Percentiles rank a stretch among this genome's conserved stretches.
phyloP scores from a whole-genome alignment of 2,888 invertebrate genomes.

The Leuctra nigra region DNA sequence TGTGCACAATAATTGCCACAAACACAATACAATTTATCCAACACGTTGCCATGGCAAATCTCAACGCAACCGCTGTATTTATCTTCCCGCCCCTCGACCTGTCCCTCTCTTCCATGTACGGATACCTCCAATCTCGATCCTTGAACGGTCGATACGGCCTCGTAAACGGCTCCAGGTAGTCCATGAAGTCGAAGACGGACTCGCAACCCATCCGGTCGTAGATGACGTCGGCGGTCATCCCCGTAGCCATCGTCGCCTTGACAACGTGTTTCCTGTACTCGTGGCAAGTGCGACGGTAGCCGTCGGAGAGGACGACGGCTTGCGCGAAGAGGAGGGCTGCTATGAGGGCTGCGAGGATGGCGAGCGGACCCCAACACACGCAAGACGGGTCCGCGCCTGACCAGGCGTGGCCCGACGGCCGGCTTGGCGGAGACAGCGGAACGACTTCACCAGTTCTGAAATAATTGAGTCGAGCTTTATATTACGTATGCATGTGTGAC shows the following conservation, averaged over 20 bases:
- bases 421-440: neutral
- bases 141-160: constrained; percentile 16
- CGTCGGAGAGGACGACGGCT: constrained; percentile 63
- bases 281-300: constrained; percentile 67
- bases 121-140: neutral
- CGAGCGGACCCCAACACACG: constrained; percentile 62
- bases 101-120: constrained; percentile 10
- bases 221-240: constrained; percentile 19
- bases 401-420: constrained; percentile 39
- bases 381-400: constrained; percentile 53
- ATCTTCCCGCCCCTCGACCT: constrained; percentile 43
- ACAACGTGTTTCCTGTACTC: constrained; percentile 64
- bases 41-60: constrained; percentile 55
- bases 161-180: constrained; percentile 58
- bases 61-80: constrained; percentile 63
- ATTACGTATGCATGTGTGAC: neutral
- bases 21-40: constrained; percentile 56
- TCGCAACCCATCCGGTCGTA: constrained; percentile 21
- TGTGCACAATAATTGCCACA: constrained; percentile 39
- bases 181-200: constrained; percentile 63
- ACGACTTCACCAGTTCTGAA: neutral
- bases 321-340: constrained; percentile 60
- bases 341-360: constrained; percentile 55
- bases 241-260: constrained; percentile 37
- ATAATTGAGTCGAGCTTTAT: neutral